Conservation (phyloP, 2,113 vertebrate genomes). For the Litocranius walleri region DNA sequence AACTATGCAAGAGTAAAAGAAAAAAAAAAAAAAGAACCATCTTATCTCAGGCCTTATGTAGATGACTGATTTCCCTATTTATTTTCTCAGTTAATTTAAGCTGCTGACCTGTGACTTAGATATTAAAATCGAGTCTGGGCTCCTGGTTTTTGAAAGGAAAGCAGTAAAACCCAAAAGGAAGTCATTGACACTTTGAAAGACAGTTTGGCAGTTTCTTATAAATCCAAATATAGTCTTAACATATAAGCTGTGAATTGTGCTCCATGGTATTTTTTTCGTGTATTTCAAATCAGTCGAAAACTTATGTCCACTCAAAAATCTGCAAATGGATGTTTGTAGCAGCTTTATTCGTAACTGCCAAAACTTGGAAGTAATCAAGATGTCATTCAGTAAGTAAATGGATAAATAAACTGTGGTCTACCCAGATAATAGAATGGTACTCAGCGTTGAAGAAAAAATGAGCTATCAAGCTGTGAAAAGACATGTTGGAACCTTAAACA, state of each 20-base stretch:
- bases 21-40: background rate
- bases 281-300: background rate
- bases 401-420: background rate
- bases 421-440: background rate
- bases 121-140: background rate
- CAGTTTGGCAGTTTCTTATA: background rate
- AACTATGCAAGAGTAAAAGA: background rate
- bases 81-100: background rate
- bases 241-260: background rate
- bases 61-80: background rate
- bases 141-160: constrained; percentile 17
- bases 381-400: background rate
- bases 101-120: background rate
- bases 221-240: background rate
- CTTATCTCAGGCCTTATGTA: background rate
- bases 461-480: background rate
- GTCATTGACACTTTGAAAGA: background rate
- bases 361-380: background rate
- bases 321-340: background rate
- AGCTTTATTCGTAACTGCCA: background rate
- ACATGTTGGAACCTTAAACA: background rate
- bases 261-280: background rate
- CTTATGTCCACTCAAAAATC: background rate
- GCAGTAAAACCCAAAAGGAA: background rate
- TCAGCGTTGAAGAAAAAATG: background rate